A percentile compares a stretch with the other conserved stretches of the same genome.
phyloP scores from a whole-genome alignment of 2,113 vertebrate genomes.

The Silurus meridionalis region DNA sequence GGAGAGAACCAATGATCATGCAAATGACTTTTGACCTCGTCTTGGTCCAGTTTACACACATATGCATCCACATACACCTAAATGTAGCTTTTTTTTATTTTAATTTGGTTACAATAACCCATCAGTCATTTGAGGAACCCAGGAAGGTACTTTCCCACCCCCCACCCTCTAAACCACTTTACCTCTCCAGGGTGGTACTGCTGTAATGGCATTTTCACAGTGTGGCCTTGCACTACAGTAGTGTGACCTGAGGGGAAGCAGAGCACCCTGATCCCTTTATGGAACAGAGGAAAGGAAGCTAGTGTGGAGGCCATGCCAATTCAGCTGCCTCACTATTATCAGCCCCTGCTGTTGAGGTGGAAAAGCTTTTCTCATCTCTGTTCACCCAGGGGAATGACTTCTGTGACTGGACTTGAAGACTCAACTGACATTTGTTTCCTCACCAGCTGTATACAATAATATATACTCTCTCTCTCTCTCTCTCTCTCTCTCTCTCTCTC shows the following conservation, averaged over 20 bases:
- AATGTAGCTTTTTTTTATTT: not conserved
- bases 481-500: constrained; percentile 22
- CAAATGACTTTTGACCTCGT: constrained; percentile 26
- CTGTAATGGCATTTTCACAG: constrained; percentile 41
- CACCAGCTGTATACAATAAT: constrained; percentile 43
- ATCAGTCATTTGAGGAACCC: constrained; percentile 41
- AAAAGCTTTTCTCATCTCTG: constrained; percentile 52
- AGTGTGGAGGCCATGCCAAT: constrained; percentile 36
- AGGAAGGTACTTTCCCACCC: constrained; percentile 36
- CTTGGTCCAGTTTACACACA: not conserved
- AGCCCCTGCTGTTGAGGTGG: constrained; percentile 39
- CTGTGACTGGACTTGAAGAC: constrained; percentile 26
- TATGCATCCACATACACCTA: not conserved
- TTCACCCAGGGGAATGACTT: constrained; percentile 49
- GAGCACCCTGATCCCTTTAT: constrained; percentile 49
- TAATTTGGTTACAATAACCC: constrained; percentile 12
- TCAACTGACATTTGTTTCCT: constrained; percentile 49
- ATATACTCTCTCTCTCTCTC: constrained; percentile 4
- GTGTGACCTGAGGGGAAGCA: constrained; percentile 34
- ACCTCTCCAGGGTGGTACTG: constrained; percentile 28
- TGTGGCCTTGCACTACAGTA: constrained; percentile 37
- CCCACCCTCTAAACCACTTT: constrained; percentile 37
- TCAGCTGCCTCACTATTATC: constrained; percentile 41
- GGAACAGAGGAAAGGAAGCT: constrained; percentile 22
- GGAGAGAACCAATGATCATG: constrained; percentile 28